These are phyloP conservation scores for Labia minor DNA, from an alignment of 2,888 invertebrate species.

Conservation along the genomic window DNA sequence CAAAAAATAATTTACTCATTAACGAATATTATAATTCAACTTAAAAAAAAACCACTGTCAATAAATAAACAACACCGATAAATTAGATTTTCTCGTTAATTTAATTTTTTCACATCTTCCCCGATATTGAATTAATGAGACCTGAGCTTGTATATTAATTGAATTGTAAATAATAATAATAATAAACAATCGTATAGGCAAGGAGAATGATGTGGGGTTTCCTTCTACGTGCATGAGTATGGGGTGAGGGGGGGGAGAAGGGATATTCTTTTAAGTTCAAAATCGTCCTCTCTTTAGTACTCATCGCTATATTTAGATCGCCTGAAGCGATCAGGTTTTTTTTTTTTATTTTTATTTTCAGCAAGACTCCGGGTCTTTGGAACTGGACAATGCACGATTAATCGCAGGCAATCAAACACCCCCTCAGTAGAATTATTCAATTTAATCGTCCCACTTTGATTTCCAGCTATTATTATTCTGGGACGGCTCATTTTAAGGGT, in stretches of 20 bases:
- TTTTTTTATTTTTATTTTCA: neutral
- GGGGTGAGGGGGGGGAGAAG: no score
- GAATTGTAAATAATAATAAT: neutral
- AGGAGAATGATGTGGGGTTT: neutral
- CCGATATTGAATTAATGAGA: neutral
- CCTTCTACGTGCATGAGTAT: neutral
- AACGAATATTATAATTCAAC: neutral
- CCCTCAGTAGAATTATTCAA: neutral
- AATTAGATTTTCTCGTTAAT: constrained; percentile 7
- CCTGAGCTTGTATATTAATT: neutral
- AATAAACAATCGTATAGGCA: neutral
- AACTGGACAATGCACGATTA: neutral
- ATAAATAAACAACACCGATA: constrained; percentile 13
- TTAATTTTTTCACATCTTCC: neutral
- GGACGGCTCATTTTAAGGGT: neutral
- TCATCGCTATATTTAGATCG: constrained; percentile 13
- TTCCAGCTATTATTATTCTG: neutral
- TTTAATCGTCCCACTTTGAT: constrained; percentile 2
- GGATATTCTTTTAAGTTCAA: no score
- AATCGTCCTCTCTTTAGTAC: neutral
- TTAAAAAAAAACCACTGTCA: neutral
- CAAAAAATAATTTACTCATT: neutral
- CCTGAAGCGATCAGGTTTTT: constrained; percentile 6
- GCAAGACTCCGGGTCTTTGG: neutral
- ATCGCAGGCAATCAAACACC: neutral